Evolutionary conservation across 2,888 invertebrate species (phyloP), one percentile per base, ranked within the genome.

Genomic region (Nipponacmea schrenckii): DNA sequence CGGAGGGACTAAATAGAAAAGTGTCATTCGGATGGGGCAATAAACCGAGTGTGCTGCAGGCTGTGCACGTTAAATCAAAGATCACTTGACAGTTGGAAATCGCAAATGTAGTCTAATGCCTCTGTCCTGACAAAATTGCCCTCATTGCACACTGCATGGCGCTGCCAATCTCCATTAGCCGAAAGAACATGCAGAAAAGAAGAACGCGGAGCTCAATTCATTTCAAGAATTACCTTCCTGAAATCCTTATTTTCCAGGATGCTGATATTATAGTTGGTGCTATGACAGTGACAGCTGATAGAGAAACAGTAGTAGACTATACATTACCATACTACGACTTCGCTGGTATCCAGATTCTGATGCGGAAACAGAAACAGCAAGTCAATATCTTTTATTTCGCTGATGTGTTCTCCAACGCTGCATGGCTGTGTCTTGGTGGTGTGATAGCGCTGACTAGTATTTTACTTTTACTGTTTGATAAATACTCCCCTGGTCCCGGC

Each of bases 321-420:
- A 94, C 96, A 1, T 94, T 95, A 0, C 96, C 96, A 0, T 96
- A 96, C 89, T 96, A 94, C 83, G 96, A 96, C 81, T 95, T 96
- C 88, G 94, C 95, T 0, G 96, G 96, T 17, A 94, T 96, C 77
- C 92, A 94, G 12, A 96, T 96, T 77, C 95, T 94, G 0, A 95
- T 96, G 89, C 92, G 95, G 12, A 95, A 95, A 83, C 94, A 95
- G 0, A 92, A 93, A 0, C 91, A 93, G 0, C 93, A 94, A 87
- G 94, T 95, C 0, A 95, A 95, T 0, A 90, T 96, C 0, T 96
- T 96, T 89, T 96, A 96, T 89, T 96, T 96, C 90, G 95, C 96
- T 95, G 95, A 95, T 0, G 96, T 96, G 0, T 90, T 96, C 5
- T 92, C 94, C 4, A 26, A 44, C 0, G 96, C 96, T 88, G 96